Evolutionary conservation across 2,888 invertebrate genomes (phyloP), one percentile per base, ranked within the genome.

Genomic region (Brachypalpus laphriformis): DNA sequence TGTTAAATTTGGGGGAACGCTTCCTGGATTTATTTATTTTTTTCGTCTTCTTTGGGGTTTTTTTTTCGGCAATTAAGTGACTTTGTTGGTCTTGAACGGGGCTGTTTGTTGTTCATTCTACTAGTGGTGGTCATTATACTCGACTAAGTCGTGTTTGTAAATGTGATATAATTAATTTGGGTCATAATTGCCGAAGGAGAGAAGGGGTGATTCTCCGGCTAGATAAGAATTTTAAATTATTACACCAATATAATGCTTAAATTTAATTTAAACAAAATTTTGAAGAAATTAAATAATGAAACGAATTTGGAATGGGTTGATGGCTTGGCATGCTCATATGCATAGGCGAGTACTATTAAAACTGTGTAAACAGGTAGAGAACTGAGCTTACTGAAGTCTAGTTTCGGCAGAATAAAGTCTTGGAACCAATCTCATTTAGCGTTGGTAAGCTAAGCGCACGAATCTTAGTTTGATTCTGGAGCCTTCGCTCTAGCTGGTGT

Each of bases 1-100:
- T 80, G 83, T 85, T 80, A 65, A 80, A 80, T 80, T 85, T 75
- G 80, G 85, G 85, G 85, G 80, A 85, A 85, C 75, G 66, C 37
- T 80, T 80, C 75, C 80, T 85, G 80, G 85, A 85, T 85, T 85
- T 85, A 75, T 85, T 80, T 14, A 20, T 40, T 40, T 25, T 25
- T 34, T n/a, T 14, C 51, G 42, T 49, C 37, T 75, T 57, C n/a
- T 9, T 49, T 6, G 51, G 9, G 6, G 40, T 37, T 40, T 61
- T 37, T 40, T 20, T 31, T 57, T 16, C 31, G 37, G 47, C 47
- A 70, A 54, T 70, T 34, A 49, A 71, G 47, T 20, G 65, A 47
- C 45, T 56, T 20, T 65, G 56, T 25, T 63, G 22, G 37, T 31
- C 18, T 25, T 22, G 14, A 7, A 22, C 8, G 16, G 11, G 57